Evolutionary conservation across 2,113 vertebrate species (phyloP), one percentile per base, ranked within the genome.

Genomic region (Microcebus ravelobensis): DNA sequence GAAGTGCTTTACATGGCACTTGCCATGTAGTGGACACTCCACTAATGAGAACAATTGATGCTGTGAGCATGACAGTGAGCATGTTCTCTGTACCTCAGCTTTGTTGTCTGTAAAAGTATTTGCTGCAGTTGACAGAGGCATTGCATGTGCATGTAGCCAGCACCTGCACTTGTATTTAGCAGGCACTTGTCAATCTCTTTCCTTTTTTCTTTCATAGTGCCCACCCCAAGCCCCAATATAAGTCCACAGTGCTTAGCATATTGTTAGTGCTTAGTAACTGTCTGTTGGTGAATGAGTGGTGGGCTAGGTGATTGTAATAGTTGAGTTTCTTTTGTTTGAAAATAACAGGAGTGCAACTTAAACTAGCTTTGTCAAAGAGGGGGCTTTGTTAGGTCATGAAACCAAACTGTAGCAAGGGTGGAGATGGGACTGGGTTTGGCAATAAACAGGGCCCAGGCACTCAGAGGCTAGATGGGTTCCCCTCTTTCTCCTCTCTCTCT

Each of bases 141-240:
- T 52, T 42, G 10, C 6, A 5, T 31, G 2, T 0, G 7, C 34
- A 4, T 21, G 12, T 31, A 42, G 20, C 21, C 13, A 25, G 34
- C 5, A 0, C 21, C 27, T 50, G 63, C 11, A 70, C 7, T 77
- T 50, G 36, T 48, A 9, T 55, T 76, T 20, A 77, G 55, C 70
- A 50, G 52, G 5, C 20, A 21, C 4, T 11, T 3, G 2, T 23
- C 23, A 8, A 31, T 25, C 39, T 39, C 52, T 57, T 13, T 45
- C 36, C 45, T 74, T 55, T 59, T 50, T 74, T 23, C 52, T 80
- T 71, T 34, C 31, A 12, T 6, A 31, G 65, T 12, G 67, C 36
- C 57, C 39, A 1, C 2, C 18, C 34, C 27, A 20, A 34, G 3
- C 6, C 23, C 21, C 27, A 3, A 0, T 1, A 3, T 5, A 29